Base-by-base conservation (phyloP, 1,140 invertebrate genomes). In the Periplaneta americana region DNA sequence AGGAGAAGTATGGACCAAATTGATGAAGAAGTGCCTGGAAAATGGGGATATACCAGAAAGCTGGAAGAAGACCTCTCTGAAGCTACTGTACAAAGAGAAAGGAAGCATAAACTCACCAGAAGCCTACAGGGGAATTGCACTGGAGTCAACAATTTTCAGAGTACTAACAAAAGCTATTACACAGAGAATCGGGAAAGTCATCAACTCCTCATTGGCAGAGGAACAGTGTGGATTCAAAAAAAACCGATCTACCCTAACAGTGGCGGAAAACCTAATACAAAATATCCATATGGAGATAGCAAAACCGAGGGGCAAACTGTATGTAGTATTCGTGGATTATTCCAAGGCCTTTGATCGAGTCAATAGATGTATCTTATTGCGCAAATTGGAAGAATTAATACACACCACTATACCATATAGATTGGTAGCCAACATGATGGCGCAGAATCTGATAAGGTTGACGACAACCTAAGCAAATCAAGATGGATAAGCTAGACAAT, bases 41-140 rank as follows among this genome's bases (percentile, higher is more conserved):
- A 57, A 37, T 8, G 33, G 36, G 17, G 11, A 37, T n/a, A 37
- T 80, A 9, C 48, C 33, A 10, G 15, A 37, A 9, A 11, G 9
- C 8, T 37, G 79, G 79, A 37, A 48, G 17, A 18, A 39, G 28
- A 15, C 33, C 35, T 39, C 15, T 33, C 57, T 22, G 57, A 80
- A 32, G 32, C 79, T n/a, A n/a, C 39, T 80, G 22, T 80, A 57
- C 79, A 80, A 80, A 33, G 79, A 31, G 15, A 80, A 80, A 66
- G 79, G 79, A 33, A 34, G 66, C 31, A 8, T 28, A 57, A 57
- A 11, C 37, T 36, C 6, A 17, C 79, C 36, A 11, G 66, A 80
- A 18, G 33, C 57, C 36, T 48, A 74, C 33, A 80, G 79, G 34
- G 79, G 79, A 17, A 80, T 80, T 13, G 79, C 39, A 1, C 39